Conservation (phyloP, 2,113 vertebrate species). For the Coreoperca whiteheadi region DNA sequence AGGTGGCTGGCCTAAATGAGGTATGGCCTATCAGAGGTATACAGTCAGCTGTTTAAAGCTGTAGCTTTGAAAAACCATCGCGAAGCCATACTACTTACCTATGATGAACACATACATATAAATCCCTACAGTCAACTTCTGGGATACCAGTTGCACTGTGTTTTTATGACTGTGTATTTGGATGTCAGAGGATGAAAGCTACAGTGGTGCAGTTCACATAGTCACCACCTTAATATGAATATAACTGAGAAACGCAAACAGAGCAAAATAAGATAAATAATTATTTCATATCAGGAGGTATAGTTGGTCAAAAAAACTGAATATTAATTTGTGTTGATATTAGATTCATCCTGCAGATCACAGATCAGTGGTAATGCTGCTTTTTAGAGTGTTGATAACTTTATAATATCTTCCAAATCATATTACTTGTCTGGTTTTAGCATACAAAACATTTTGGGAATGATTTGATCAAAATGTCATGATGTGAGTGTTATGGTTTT, state of each 20-base stretch:
- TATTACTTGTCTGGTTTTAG: no score
- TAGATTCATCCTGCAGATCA: neutral
- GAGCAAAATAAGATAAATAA: neutral
- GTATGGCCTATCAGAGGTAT: slow-evolving; percentile 2
- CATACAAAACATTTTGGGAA: neutral
- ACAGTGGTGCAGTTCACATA: neutral
- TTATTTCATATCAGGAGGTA: neutral
- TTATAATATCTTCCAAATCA: neutral
- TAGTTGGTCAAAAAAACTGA: neutral
- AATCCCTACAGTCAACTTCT: neutral
- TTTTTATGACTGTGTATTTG: neutral
- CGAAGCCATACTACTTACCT: neutral
- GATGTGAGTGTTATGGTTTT: no score
- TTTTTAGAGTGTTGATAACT: neutral
- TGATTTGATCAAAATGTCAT: neutral
- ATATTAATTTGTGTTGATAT: neutral
- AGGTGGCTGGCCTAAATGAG: slow-evolving; percentile 18
- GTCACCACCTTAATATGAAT: neutral
- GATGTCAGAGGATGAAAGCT: neutral
- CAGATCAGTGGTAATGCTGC: neutral
- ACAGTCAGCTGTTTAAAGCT: neutral
- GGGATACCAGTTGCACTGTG: neutral
- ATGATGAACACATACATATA: neutral
- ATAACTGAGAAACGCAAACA: neutral
- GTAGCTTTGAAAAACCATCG: slow-evolving; percentile 11